Evolutionary conservation across 2,797 vertebrate genomes (phyloP).

Genomic region (Chrysolophus pictus): DNA sequence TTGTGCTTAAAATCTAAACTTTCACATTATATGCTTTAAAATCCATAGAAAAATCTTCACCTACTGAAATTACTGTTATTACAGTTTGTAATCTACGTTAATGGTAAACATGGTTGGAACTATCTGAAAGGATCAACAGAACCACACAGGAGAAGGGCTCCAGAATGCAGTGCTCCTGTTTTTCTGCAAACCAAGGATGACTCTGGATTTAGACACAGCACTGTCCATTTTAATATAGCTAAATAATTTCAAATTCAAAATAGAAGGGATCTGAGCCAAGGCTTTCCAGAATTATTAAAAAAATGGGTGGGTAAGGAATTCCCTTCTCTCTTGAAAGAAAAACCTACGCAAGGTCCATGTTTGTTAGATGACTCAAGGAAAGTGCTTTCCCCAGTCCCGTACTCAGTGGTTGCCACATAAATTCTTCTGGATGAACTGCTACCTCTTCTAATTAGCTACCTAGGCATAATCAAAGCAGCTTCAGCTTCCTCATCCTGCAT

Average conservation of each 20-base stretch:
- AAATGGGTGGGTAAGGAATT: neutral
- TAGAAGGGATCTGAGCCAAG: neutral
- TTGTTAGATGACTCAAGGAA: neutral
- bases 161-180: neutral
- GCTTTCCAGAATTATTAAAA: neutral
- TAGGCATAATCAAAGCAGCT: slow-evolving; percentile 37
- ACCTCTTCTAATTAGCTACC: neutral
- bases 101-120: neutral
- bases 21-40: neutral
- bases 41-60: neutral
- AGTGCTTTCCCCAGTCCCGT: neutral
- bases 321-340: neutral
- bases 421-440: neutral
- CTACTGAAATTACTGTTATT: neutral
- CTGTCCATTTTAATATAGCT: neutral
- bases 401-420: neutral
- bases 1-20: neutral
- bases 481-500: neutral
- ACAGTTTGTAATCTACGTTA: neutral
- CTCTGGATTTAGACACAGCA: neutral
- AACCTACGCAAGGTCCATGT: neutral
- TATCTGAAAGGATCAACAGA: neutral
- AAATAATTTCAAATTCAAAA: slow-evolving; percentile 3
- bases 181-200: neutral
- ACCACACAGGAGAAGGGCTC: too few relatives aligned